These are phyloP conservation scores for Tyrophagus putrescentiae DNA, from an alignment of 1,140 invertebrate species.

Conservation along the genomic window DNA sequence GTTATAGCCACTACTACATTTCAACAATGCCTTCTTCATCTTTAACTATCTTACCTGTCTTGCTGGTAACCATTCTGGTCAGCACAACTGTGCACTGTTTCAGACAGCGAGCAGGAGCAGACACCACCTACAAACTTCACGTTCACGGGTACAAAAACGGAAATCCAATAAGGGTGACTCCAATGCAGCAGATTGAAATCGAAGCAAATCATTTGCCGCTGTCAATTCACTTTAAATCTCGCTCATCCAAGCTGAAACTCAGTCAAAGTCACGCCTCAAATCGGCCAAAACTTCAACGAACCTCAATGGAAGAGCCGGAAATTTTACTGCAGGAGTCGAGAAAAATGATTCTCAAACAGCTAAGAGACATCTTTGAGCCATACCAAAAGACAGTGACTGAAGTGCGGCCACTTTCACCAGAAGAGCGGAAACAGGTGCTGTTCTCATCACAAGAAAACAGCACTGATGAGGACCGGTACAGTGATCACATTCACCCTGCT, in stretches of 20 bases:
- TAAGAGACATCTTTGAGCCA: too few relatives aligned
- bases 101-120: neutral
- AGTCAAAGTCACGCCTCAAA: neutral
- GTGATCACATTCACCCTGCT: too few relatives aligned
- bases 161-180: neutral
- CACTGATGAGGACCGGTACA: too few relatives aligned
- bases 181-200: neutral
- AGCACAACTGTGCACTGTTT: neutral
- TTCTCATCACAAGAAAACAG: too few relatives aligned
- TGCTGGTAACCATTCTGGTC: too few relatives aligned
- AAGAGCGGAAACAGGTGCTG: too few relatives aligned
- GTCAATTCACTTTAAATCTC: neutral
- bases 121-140: neutral
- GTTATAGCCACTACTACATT: too few relatives aligned
- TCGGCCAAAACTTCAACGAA: neutral
- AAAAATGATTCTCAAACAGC: too few relatives aligned
- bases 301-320: neutral
- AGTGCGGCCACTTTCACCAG: too few relatives aligned
- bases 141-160: neutral
- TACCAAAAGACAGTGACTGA: too few relatives aligned
- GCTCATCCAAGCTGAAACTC: neutral
- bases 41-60: too few relatives aligned
- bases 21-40: too few relatives aligned
- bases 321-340: neutral
- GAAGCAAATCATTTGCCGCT: neutral